Evolutionary conservation across 2,797 vertebrate genomes (phyloP), one percentile per base, ranked within the genome.

Genomic region (Anguilla megastoma): DNA sequence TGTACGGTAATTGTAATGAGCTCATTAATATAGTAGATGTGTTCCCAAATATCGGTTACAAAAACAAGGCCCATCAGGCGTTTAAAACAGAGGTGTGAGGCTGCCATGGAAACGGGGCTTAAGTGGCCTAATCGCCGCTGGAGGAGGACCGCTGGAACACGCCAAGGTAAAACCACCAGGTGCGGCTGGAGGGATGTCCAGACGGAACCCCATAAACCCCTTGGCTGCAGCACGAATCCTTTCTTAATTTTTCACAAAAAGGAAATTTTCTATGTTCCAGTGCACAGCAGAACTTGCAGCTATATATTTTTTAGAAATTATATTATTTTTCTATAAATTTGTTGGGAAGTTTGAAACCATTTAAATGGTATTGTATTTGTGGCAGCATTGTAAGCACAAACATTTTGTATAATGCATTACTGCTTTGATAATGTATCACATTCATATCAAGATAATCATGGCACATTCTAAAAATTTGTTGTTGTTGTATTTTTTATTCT

Each of bases 1-100:
- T 91, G 92, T 91, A 92, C 86, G 91, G 89, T 88, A 74, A 88
- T 92, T 90, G 92, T 88, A 94, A 91, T 94, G 90, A 91, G 89
- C 89, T 94, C 92, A 93, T 94, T 93, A 93, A 93, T 91, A 91
- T 86, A 83, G 85, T 90, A 89, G 87, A 92, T 89, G 88, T 88
- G 87, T 93, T 86, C 87, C 89, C 88, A 85, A 89, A 90, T 91
- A 58, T 88, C 66, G 48, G 83, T 66, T 85, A 86, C 66, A 50
- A 86, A 90, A 88, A 89, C 87, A 90, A 92, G 88, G 84, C 84
- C 89, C 89, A 60, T 87, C 84, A 36, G 84, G 86, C 85, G 86
- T 76, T 85, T 90, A 63, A 89, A 90, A 90, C 87, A 88, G 85
- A 33, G 88, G 85, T 92, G 92, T 92, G 91, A 87, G 88, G 90